Conservation (phyloP, 1,140 invertebrate genomes). For the Antheraea pernyi region DNA sequence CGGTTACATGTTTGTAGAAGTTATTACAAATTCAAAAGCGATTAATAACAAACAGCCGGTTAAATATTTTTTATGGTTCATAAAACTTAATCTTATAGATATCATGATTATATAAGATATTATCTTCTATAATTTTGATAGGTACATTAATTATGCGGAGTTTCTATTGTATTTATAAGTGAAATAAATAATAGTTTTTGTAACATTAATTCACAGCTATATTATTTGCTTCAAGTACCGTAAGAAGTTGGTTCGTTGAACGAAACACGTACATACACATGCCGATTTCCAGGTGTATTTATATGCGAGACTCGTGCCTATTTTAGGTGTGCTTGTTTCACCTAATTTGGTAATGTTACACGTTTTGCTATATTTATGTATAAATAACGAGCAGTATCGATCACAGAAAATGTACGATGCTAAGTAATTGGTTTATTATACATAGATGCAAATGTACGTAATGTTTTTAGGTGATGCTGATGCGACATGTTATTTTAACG, state of each 20-base stretch:
- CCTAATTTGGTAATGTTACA: constrained; percentile 11
- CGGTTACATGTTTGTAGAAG: neutral
- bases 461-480: too few species aligned
- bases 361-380: neutral
- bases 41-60: neutral
- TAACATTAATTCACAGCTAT: constrained; percentile 4
- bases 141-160: too few species aligned
- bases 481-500: too few species aligned
- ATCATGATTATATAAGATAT: neutral
- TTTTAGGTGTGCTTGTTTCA: constrained; percentile 18
- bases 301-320: constrained; percentile 21
- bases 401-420: neutral
- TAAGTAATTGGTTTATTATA: neutral
- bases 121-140: too few species aligned
- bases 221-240: constrained; percentile 20
- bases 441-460: too few species aligned
- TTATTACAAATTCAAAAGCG: constrained; percentile 8
- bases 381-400: neutral
- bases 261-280: constrained; percentile 12
- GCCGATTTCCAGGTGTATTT: constrained; percentile 18
- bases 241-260: constrained; percentile 19
- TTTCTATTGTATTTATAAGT: too few species aligned
- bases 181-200: constrained; percentile 8
- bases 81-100: neutral
- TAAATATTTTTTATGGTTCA: neutral